phyloP scores from a whole-genome alignment of 53 echinoderm and acorn worm genomes.

The Holothuria leucospilota region DNA sequence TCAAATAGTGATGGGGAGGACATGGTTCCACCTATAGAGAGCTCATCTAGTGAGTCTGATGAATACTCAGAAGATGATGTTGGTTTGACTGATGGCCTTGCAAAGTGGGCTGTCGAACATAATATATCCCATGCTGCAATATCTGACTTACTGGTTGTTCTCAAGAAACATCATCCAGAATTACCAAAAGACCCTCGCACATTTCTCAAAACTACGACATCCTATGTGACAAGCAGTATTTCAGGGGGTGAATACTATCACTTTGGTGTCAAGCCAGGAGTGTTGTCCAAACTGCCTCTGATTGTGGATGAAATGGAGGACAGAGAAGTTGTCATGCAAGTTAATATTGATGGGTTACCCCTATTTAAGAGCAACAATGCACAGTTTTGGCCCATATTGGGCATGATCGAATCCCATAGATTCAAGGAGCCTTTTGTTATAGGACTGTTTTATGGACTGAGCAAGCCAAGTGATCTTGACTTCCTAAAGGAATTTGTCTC shows the following conservation, averaged over 20 bases:
- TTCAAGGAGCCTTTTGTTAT: neutral
- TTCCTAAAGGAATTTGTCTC: conserved; percentile 45
- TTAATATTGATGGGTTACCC: neutral
- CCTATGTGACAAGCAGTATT: too few species aligned
- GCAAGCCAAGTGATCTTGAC: conserved; percentile 13
- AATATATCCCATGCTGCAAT: neutral
- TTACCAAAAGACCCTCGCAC: conserved; percentile 58
- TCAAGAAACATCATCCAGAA: conserved; percentile 34
- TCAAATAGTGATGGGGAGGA: neutral
- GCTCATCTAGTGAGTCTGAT: neutral
- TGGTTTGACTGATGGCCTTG: neutral
- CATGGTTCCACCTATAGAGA: neutral
- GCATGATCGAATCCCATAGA: neutral
- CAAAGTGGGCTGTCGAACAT: neutral
- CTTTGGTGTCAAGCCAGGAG: neutral
- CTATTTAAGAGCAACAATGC: neutral
- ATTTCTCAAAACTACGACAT: conserved; percentile 26
- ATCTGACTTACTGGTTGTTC: conserved; percentile 29
- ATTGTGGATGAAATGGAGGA: neutral
- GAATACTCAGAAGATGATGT: neutral
- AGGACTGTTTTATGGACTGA: neutral
- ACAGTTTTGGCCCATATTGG: too few species aligned
- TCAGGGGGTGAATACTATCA: neutral
- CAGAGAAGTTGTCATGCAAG: neutral
- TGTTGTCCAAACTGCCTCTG: neutral